Evolutionary conservation across 1,140 invertebrate genomes (phyloP).

Genomic region (Pseudomyrmex pallidus): DNA sequence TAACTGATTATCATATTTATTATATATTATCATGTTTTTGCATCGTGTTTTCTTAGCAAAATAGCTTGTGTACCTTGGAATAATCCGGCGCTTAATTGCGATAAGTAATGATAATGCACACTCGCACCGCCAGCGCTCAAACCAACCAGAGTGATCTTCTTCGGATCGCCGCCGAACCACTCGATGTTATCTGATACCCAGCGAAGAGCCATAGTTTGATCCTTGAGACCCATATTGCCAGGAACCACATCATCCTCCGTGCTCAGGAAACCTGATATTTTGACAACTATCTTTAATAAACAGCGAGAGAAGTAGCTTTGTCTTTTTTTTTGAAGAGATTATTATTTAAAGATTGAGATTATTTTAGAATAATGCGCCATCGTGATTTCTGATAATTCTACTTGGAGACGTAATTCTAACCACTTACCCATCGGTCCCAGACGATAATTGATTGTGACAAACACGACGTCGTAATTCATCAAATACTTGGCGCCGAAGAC

Average conservation of each 20-base stretch:
- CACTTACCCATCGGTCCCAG: conserved; percentile 86
- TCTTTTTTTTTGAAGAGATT: no score
- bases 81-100: conserved; percentile 78
- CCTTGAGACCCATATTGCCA: conserved; percentile 88
- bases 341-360: no score
- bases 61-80: conserved; percentile 79
- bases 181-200: conserved; percentile 87
- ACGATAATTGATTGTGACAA: conserved; percentile 89
- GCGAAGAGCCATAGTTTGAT: conserved; percentile 87
- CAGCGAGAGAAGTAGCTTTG: no score
- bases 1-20: not conserved
- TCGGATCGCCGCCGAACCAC: conserved; percentile 85
- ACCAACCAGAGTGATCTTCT: conserved; percentile 85
- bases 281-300: not conserved
- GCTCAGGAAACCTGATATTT: conserved; percentile 85
- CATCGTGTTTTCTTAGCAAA: not conserved
- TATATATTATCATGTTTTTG: no score
- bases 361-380: no score
- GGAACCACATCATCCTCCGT: conserved; percentile 85
- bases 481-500: conserved; percentile 86
- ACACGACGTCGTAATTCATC: conserved; percentile 87
- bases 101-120: conserved; percentile 88
- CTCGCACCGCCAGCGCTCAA: conserved; percentile 86
- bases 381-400: no score
- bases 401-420: no score